These are phyloP conservation scores for Oxyscelio sp. DNA, from an alignment of 2,888 invertebrate species.

Conservation along the genomic window DNA sequence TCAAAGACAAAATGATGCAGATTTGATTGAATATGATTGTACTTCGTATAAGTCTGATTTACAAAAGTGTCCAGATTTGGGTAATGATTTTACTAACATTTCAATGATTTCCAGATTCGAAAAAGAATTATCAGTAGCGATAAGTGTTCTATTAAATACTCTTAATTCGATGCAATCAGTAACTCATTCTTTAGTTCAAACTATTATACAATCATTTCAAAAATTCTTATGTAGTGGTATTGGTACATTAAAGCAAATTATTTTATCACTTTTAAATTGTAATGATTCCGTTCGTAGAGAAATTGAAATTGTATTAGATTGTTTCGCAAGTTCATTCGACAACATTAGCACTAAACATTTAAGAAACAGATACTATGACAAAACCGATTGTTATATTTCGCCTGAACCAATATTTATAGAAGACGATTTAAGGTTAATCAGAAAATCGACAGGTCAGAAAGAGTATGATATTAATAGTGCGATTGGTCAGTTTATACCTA, in stretches of 20 bases:
- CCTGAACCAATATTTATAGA: constrained; percentile 3
- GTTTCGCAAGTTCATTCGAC: neutral
- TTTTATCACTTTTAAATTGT: neutral
- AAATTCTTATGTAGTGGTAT: constrained; percentile 2
- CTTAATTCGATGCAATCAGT: neutral
- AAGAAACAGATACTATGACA: constrained; percentile 3
- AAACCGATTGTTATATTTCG: neutral
- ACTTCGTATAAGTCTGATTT: no score
- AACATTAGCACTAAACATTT: neutral
- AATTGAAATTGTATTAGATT: neutral
- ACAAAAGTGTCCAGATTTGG: no score
- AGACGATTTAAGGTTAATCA: no score
- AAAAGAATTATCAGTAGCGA: neutral
- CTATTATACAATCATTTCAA: neutral
- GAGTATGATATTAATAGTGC: neutral
- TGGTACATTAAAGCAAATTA: neutral
- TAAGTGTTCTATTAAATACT: neutral
- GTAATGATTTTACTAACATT: no score
- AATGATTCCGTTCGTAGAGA: neutral
- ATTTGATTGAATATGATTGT: neutral
- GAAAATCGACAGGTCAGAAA: neutral
- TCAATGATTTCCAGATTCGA: neutral
- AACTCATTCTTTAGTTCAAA: neutral
- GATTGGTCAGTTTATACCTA: constrained; percentile 17
- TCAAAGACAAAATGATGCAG: neutral